phyloP scores from a whole-genome alignment of 92 coral and sea anemone species.

The Meandrina meandrites region DNA sequence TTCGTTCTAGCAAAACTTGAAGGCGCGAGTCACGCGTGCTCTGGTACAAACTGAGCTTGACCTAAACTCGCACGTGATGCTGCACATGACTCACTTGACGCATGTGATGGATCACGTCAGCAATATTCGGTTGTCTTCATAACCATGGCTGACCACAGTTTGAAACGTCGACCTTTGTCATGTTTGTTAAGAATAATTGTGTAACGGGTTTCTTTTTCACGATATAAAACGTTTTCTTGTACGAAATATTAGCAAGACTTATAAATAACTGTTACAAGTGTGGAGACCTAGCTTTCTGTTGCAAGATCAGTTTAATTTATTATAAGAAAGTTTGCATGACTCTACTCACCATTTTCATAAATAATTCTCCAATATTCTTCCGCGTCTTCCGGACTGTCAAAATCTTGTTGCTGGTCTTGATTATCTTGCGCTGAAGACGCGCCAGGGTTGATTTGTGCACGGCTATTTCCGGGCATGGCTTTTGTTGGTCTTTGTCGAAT shows the following conservation, averaged over 20 bases:
- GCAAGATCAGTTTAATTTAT: neutral
- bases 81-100: neutral
- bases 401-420: neutral
- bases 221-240: no score
- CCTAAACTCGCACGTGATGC: neutral
- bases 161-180: no score
- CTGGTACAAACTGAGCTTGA: no score
- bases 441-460: neutral
- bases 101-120: neutral
- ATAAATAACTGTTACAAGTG: no score
- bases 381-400: conserved; percentile 2
- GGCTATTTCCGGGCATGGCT: neutral
- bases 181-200: no score
- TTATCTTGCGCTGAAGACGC: neutral
- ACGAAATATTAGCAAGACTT: no score
- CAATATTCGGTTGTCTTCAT: no score
- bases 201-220: no score
- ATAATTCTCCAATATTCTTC: conserved; percentile 2
- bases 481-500: conserved; percentile 17
- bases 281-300: no score
- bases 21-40: no score
- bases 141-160: no score
- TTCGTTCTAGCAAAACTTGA: no score
- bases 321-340: neutral
- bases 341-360: conserved; percentile 9